Conservation (phyloP, 2,113 vertebrate genomes). For the Hippocampus comes region DNA sequence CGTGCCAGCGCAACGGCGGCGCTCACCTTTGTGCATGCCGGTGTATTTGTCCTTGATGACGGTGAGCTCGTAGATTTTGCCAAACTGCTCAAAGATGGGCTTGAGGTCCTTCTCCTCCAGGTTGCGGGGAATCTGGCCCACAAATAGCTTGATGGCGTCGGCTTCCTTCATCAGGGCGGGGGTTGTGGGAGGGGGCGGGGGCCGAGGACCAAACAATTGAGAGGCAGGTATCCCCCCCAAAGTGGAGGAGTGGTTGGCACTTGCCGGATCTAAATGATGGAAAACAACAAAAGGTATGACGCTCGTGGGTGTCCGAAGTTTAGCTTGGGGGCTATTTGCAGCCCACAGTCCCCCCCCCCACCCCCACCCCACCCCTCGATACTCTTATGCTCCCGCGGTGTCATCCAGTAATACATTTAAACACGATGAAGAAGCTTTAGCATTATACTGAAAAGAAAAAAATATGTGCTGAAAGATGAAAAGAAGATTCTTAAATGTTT, state of each 20-base stretch:
- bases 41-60: slow-evolving; percentile 98
- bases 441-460: not conserved
- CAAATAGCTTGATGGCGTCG: slow-evolving; percentile 95
- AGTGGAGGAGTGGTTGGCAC: slow-evolving; percentile 29
- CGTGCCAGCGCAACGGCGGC: slow-evolving; percentile 3
- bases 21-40: slow-evolving; percentile 95
- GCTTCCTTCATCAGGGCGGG: slow-evolving; percentile 89
- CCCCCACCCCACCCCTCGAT: no score
- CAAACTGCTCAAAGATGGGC: slow-evolving; percentile 91
- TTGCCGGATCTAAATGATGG: slow-evolving; percentile 26
- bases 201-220: slow-evolving; percentile 39
- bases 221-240: slow-evolving; percentile 49
- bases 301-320: not conserved
- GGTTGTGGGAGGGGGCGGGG: slow-evolving; percentile 42
- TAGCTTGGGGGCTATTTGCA: not conserved
- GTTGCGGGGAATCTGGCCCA: slow-evolving; percentile 92
- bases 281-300: not conserved
- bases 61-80: slow-evolving; percentile 93
- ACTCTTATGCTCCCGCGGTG: no score
- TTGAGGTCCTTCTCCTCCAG: slow-evolving; percentile 93
- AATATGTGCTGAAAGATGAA: not conserved
- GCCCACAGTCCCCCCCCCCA: not conserved
- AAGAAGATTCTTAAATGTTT: no score
- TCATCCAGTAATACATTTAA: not conserved
- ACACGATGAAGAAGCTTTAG: not conserved